Base-by-base conservation (phyloP, 2,113 vertebrate species). In the Aspiorhynchus laticeps region DNA sequence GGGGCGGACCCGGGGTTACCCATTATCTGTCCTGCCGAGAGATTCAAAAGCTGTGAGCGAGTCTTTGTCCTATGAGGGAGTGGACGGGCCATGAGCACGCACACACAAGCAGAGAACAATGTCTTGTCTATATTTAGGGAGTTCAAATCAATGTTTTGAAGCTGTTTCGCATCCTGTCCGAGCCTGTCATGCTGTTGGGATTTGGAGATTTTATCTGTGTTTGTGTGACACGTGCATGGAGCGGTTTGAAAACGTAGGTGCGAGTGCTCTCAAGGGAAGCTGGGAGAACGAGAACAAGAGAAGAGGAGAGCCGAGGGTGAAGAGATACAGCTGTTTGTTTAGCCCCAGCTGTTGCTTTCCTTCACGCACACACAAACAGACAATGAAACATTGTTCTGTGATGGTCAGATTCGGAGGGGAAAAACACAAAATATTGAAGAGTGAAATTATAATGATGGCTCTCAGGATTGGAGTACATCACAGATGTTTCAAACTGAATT, bases 271-370 rank as follows among this genome's bases (percentile, higher is more conserved):
- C 69, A 59, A 87, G 28, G 78, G 53, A 24, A 26, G 78, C 46
- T 83, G 87, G 80, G 87, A 21, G 84, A 78, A 77, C 4, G 17
- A 69, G 31, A 69, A 69, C 36, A 41, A n/a, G 69, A 73, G 21
- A 41, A 33, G 69, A 87, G 82, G 88, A 21, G 80, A 73, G 73
- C 4, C n/a, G 53, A 19, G 88, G 63, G 83, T n/a, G 38, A 75
- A 89, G 90, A 94, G 87, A 92, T 94, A 92, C 93, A 94, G 93
- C 94, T 94, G 93, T 93, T 95, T 94, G 87, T 91, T 78, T 79
- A 86, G 89, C 88, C 90, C 92, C 93, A 94, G 94, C 95, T 95
- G 94, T 94, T 94, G 92, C 89, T 90, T 80, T 84, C 91, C 90
- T 86, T 89, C 82, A 84, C 83, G 48, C 85, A 73, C 53, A 31